phyloP scores from a whole-genome alignment of 2,113 vertebrate species.

The Cervus canadensis region DNA sequence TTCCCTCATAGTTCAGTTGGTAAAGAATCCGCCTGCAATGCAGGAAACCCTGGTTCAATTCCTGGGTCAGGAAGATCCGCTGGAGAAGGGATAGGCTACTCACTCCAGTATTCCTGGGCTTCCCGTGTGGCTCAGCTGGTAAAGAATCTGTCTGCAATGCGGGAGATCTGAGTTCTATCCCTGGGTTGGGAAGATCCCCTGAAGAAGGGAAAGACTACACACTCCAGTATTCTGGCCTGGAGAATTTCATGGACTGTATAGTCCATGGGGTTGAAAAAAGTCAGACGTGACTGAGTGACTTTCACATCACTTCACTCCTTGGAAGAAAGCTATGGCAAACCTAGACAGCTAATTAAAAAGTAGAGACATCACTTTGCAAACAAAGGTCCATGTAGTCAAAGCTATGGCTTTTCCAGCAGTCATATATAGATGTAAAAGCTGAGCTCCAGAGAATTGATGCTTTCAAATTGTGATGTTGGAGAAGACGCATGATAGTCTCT shows the following conservation, averaged over 20 bases:
- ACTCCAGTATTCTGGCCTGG: background rate
- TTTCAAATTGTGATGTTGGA: background rate
- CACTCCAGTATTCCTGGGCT: background rate
- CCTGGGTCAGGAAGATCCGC: background rate
- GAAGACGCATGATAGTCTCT: background rate
- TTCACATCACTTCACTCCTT: background rate
- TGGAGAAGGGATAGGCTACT: background rate
- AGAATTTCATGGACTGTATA: background rate
- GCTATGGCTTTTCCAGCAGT: background rate
- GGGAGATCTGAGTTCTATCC: rapidly evolving
- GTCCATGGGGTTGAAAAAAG: background rate
- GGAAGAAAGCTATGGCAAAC: background rate
- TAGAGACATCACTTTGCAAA: background rate
- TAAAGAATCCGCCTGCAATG: background rate
- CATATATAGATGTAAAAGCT: background rate
- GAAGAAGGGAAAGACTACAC: background rate
- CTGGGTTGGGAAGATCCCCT: background rate
- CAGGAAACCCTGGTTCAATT: background rate
- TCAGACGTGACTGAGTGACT: background rate
- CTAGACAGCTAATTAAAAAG: background rate
- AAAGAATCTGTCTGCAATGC: background rate
- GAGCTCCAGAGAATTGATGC: background rate
- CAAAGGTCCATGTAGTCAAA: background rate
- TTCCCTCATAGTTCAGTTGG: background rate
- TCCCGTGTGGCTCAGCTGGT: background rate